Evolutionary conservation across 2,888 invertebrate species (phyloP), one percentile per base, ranked within the genome.

Genomic region (Ceraclea dissimilis): DNA sequence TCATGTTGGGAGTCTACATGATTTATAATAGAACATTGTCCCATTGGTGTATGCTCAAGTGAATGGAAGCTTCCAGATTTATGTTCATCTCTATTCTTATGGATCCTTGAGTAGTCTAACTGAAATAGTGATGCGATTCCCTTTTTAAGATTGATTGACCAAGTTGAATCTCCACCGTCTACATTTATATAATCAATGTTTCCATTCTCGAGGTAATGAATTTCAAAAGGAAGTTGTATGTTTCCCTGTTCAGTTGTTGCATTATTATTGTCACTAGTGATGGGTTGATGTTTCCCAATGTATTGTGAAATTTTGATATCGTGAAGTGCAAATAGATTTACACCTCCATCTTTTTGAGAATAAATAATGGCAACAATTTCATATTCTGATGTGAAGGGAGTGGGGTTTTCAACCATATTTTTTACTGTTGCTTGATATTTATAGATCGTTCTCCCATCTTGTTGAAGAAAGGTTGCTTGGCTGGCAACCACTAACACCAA

Each of bases 121-220:
- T 74, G 73, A 34, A 76, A 60, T 62, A 71, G 66, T n/a, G 70
- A 67, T 1, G 68, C 71, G 18, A 75, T 66, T 2, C 70, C 70
- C 53, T 69, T 67, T 59, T 75, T 75, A 49, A 75, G 68, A 57
- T 76, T 75, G 34, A 64, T 64, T 1, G 71, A 67, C 68, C 69
- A 75, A 52, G 64, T 65, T 17, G 65, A 63, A 54, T 74, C 73
- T 2, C 63, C 55, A 16, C 65, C 58, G 10, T 64, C 62, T 1
- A 69, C 63, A 33, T 66, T 65, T 1, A 73, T 63, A 8, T 69
- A 69, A 56, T 65, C 56, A 11, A 69, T 63, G 65, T 69, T 60
- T 19, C 67, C 67, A 51, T 55, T 50, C 13, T 49, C 17, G 19
- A n/a, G 16, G 13, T 66, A 63, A 18, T 64, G 59, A 13, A 67